These are phyloP conservation scores for Sarcophaga rosellei DNA, from an alignment of 2,888 invertebrate genomes.

Conservation along the genomic window DNA sequence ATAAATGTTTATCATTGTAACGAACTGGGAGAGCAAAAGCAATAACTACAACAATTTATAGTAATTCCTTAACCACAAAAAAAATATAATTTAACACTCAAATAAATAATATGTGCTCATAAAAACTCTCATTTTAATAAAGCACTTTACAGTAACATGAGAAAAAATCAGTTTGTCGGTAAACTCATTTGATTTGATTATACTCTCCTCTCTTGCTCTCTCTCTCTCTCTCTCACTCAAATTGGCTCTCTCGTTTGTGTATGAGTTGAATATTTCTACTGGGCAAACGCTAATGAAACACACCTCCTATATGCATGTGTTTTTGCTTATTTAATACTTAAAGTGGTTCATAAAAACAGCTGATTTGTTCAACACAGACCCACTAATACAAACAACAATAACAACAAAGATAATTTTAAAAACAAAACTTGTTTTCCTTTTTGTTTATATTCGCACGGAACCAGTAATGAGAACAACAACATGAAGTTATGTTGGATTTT, in stretches of 20 bases:
- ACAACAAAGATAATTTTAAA: constrained; percentile 37
- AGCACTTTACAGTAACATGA: too few species aligned
- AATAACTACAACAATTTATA: constrained; percentile 18
- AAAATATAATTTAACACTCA: too few species aligned
- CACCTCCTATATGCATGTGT: constrained; percentile 55
- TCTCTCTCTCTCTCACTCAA: neutral
- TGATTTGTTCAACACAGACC: constrained; percentile 71
- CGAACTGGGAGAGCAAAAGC: neutral
- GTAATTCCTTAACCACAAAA: constrained; percentile 7
- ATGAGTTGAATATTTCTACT: constrained; percentile 11
- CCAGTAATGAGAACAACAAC: constrained; percentile 48
- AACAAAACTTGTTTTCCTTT: constrained; percentile 51
- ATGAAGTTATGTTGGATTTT: constrained; percentile 9
- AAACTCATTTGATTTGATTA: too few species aligned
- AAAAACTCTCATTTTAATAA: too few species aligned
- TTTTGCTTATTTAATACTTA: neutral
- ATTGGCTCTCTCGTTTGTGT: neutral
- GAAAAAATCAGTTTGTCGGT: too few species aligned
- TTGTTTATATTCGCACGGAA: constrained; percentile 26
- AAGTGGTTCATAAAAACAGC: constrained; percentile 68
- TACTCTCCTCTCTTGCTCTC: neutral
- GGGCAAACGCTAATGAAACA: constrained; percentile 62
- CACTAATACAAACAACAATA: constrained; percentile 29
- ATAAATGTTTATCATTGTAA: constrained; percentile 54
- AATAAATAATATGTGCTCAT: too few species aligned